These are phyloP conservation scores for Sipha maydis DNA, from an alignment of 2,888 invertebrate species.

Conservation along the genomic window DNA sequence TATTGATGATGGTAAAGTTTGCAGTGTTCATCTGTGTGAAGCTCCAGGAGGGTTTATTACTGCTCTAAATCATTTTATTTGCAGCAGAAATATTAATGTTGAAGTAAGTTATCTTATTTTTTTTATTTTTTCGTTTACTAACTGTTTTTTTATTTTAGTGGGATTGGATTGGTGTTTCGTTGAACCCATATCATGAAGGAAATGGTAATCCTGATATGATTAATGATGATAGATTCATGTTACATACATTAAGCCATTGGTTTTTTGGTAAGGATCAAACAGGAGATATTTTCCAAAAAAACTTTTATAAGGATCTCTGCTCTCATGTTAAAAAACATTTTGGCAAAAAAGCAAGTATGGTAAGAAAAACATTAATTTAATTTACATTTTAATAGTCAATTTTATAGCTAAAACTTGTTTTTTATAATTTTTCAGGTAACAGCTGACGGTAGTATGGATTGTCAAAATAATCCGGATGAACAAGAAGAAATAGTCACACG, in stretches of 20 bases:
- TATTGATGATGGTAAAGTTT: conserved; percentile 69
- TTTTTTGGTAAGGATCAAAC: conserved; percentile 86
- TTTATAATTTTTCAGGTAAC: conserved; percentile 72
- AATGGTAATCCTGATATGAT: conserved; percentile 79
- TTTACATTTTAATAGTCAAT: background rate
- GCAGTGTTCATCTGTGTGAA: conserved; percentile 90
- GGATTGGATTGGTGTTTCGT: conserved; percentile 86
- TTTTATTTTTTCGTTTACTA: background rate
- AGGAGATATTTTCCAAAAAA: conserved; percentile 81
- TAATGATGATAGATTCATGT: conserved; percentile 86
- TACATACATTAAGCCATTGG: conserved; percentile 83
- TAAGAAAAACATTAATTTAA: background rate
- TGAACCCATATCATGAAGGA: conserved; percentile 93
- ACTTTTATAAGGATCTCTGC: conserved; percentile 67
- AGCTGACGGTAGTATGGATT: conserved; percentile 94
- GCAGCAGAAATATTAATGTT: conserved; percentile 68
- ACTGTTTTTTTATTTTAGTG: conserved; percentile 72
- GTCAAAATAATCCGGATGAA: conserved; percentile 83
- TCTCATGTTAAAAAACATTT: conserved; percentile 30
- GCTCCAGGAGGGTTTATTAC: conserved; percentile 96
- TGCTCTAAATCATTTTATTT: conserved; percentile 87
- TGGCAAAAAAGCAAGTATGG: conserved; percentile 42
- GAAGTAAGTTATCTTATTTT: conserved; percentile 38
- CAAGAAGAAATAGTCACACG: conserved; percentile 84
- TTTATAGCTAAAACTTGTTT: background rate